Evolutionary conservation across 2,113 vertebrate genomes (phyloP), one percentile per base, ranked within the genome.

Genomic region (Nycticryphes semicollaris): DNA sequence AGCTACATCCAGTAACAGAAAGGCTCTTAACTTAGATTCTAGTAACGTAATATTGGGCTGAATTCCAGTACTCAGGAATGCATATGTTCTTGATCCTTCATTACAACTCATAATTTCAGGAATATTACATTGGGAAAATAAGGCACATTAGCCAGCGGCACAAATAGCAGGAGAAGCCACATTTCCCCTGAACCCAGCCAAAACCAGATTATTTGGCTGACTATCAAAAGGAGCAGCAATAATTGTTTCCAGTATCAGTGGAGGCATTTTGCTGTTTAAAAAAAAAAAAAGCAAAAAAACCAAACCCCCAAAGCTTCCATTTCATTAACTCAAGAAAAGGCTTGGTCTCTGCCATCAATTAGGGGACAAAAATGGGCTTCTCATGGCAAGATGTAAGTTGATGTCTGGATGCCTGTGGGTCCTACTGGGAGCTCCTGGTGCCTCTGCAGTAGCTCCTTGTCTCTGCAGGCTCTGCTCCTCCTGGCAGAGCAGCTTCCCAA

Each of bases 191-290:
- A 67, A 33, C 37, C 18, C 28, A 67, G 45, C 72, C 63, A 92
- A 92, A 80, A 9, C 0, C 57, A 24, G 23, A 76, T 77, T 79
- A 78, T 77, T 85, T 92, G 83, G 33, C 63, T 88, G 53, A 50
- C 53, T 93, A 39, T 84, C 43, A 90, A 83, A 92, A 93, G 53
- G 50, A 83, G 59, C 50, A 81, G 48, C 69, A 60, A 43, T 73
- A 90, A 81, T 93, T 90, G 54, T 88, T 93, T 90, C 90, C 87
- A 73, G 83, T 90, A 67, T 90, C 64, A 84, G 43, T 72, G 30
- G 63, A 90, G n/a, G 69, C 54, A 78, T 88, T 93, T 94, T 82
- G 39, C 66, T 82, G 31, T 82, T 64, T 17, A 64, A 68, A 74
- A 73, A 81, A 92, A 43, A 43, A 43, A 43, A 43, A 43, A 43